Conservation (phyloP, 2,113 vertebrate genomes). For the Bucco capensis region DNA sequence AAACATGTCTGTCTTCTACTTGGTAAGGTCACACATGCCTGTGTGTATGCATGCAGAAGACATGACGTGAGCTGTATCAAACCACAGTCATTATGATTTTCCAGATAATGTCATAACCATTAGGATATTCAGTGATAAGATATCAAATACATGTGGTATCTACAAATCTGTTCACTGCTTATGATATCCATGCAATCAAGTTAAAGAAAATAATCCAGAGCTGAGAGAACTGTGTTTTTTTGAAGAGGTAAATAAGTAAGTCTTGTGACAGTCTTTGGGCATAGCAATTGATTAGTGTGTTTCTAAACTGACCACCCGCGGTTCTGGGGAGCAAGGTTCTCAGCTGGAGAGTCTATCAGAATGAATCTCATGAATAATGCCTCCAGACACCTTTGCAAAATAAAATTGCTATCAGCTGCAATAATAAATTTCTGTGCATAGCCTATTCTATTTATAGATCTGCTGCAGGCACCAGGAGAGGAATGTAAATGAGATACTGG, state of each 20-base stretch:
- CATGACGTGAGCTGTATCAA: background rate
- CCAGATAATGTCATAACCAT: background rate
- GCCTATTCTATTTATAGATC: conserved; percentile 63
- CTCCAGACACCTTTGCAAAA: conserved; percentile 60
- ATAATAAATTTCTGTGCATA: conserved; percentile 62
- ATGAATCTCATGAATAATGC: conserved; percentile 62
- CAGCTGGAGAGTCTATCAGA: conserved; percentile 54
- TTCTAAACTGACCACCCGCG: conserved; percentile 57
- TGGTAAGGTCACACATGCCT: background rate
- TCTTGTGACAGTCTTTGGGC: conserved; percentile 13
- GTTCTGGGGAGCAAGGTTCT: conserved; percentile 44
- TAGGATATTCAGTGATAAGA: conserved; percentile 2
- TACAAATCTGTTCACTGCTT: conserved; percentile 13
- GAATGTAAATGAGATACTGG: conserved; percentile 42
- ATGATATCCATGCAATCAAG: conserved; percentile 4
- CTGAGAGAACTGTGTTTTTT: conserved; percentile 32
- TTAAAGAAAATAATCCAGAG: conserved; percentile 22
- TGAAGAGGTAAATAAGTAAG: conserved; percentile 36
- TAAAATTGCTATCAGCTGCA: conserved; percentile 59
- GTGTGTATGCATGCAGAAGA: background rate
- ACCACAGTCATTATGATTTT: background rate
- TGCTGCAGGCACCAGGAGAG: background rate
- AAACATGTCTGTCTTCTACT: background rate
- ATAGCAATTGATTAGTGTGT: conserved; percentile 48
- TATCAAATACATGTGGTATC: background rate